Percentiles rank a stretch among this genome's conserved stretches.
Evolutionary conservation across 2,113 vertebrate genomes (phyloP).

Genomic region (Rhabdomys dilectus): DNA sequence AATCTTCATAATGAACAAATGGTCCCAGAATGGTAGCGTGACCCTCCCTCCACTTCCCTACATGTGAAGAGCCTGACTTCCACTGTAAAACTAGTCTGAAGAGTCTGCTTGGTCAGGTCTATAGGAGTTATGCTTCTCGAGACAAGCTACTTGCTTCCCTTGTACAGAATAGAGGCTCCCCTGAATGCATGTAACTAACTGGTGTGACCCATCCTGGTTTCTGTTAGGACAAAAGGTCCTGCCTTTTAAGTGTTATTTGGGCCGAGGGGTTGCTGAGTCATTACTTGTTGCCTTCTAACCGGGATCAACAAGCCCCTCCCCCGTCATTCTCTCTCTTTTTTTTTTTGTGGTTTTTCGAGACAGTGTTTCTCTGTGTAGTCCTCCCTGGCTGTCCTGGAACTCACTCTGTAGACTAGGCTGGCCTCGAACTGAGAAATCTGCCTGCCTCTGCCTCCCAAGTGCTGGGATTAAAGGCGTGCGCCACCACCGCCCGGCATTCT

Average conservation of each 20-base stretch:
- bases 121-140: not conserved
- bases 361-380: too few species aligned
- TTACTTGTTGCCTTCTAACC: not conserved
- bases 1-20: constrained; percentile 6
- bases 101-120: not conserved
- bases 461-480: too few species aligned
- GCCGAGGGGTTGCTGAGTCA: not conserved
- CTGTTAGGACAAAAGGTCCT: not conserved
- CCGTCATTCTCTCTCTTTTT: not conserved
- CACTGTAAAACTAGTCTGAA: not conserved
- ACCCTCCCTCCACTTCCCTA: not conserved
- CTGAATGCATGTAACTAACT: not conserved
- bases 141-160: not conserved
- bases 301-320: not conserved
- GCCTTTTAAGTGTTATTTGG: not conserved
- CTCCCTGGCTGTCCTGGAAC: too few species aligned
- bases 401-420: too few species aligned
- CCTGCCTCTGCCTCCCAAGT: too few species aligned
- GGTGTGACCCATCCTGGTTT: not conserved
- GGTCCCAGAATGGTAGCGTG: not conserved
- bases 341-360: too few species aligned
- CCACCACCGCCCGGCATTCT: not conserved
- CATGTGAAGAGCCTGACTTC: not conserved
- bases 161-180: not conserved
- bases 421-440: too few species aligned